Conservation (phyloP, 2,113 vertebrate species). For the Tragelaphus strepsiceros region DNA sequence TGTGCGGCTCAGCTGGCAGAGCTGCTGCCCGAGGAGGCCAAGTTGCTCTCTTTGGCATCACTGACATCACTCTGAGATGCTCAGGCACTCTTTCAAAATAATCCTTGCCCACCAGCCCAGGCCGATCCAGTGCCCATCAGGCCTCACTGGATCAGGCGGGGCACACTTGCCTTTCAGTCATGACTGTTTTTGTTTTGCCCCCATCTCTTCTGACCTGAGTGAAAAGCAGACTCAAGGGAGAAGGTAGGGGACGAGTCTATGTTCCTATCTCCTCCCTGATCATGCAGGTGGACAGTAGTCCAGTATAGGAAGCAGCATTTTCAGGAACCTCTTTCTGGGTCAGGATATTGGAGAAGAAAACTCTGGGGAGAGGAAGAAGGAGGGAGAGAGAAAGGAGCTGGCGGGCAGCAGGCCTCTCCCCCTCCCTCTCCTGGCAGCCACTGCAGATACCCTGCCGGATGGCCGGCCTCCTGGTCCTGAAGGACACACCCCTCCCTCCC, state of each 20-base stretch:
- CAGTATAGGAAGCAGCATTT: background rate
- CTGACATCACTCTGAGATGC: slow-evolving; percentile 61
- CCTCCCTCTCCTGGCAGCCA: background rate
- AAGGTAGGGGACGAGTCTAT: background rate
- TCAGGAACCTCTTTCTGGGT: background rate
- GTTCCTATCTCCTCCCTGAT: background rate
- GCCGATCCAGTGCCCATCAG: background rate
- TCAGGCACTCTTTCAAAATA: slow-evolving; percentile 49
- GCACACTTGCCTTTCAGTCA: background rate
- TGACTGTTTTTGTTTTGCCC: background rate
- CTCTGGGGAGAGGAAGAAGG: background rate
- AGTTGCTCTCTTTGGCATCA: slow-evolving; percentile 66
- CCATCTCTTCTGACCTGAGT: background rate
- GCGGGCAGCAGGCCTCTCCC: slow-evolving; percentile 16
- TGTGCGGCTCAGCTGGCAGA: background rate
- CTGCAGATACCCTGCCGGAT: background rate
- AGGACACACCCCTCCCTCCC: background rate
- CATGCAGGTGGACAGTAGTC: background rate
- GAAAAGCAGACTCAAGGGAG: background rate
- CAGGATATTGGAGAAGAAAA: background rate
- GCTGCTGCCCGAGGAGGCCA: slow-evolving; percentile 42
- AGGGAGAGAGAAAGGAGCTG: background rate
- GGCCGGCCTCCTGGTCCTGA: background rate
- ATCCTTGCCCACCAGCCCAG: background rate
- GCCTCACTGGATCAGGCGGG: background rate